Evolutionary conservation across 1,140 invertebrate genomes (phyloP), one percentile per base, ranked within the genome.

Genomic region (Procambarus clarkii): DNA sequence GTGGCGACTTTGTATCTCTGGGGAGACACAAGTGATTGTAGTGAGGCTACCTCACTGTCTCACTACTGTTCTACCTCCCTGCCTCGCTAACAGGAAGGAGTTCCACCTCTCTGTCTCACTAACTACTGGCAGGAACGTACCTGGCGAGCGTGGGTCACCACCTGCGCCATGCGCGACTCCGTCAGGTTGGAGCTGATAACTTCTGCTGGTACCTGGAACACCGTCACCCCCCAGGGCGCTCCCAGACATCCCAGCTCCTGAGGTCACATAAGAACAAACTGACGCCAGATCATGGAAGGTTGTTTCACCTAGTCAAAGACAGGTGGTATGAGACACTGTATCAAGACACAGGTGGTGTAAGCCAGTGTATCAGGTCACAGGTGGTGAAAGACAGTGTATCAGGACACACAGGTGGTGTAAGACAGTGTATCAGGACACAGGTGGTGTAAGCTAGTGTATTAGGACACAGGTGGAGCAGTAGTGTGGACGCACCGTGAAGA

Each of bases 401-500:
- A 69, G 64, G 18, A n/a, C n/a, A 69, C 64, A 69, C 18, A 69
- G 64, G 64, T 69, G 64, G 64, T n/a, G n/a, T n/a, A n/a, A n/a
- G n/a, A n/a, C n/a, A n/a, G 34, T 34, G 34, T 34, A 34, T 34
- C 34, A 34, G 34, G 34, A 34, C 34, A 34, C 34, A 34, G 34
- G 64, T 69, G 18, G 21, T 69, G 21, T 21, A 69, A 34, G 34
- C 34, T 1, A 34, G 34, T 34, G 34, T 34, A 34, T 34, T 1
- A 69, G 64, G 18, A 69, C 64, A 69, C 18, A 69, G 64, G 64
- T 69, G 64, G 64, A 18, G 64, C 3, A 80, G 54, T 34, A 80
- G 44, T 82, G 80, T 45, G 8, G 44, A 82, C 80, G 34, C 54
- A 82, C 80, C 80, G 48, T 44, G 54, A 44, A n/a, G n/a, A 82